Conservation (phyloP, 2,888 invertebrate genomes). For the Boloria selene region DNA sequence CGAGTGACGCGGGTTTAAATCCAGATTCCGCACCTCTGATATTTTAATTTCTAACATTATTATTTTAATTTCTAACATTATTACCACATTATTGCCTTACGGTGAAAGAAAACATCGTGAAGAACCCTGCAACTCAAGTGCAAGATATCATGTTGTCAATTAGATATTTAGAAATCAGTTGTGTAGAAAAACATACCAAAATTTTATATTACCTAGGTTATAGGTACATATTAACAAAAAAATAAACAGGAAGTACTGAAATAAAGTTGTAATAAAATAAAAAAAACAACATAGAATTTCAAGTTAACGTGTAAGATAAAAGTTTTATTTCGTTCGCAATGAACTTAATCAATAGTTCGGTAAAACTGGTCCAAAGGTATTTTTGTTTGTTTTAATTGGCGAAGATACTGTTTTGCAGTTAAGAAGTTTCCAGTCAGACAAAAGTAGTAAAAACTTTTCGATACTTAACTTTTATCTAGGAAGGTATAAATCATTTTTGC, state of each 20-base stretch:
- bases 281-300: background rate
- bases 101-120: too few relatives aligned
- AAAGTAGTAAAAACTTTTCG: slow-evolving; percentile 3
- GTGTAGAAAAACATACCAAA: too few relatives aligned
- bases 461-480: background rate
- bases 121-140: too few relatives aligned
- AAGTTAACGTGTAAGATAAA: slow-evolving; percentile 1
- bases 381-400: slow-evolving; percentile 8
- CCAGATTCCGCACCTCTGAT: too few relatives aligned
- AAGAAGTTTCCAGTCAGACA: slow-evolving; percentile 5
- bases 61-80: too few relatives aligned
- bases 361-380: slow-evolving; percentile 2
- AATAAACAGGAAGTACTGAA: background rate
- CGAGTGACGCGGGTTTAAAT: too few relatives aligned
- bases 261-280: background rate
- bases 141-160: too few relatives aligned
- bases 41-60: too few relatives aligned
- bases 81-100: too few relatives aligned
- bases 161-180: too few relatives aligned
- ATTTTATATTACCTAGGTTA: too few relatives aligned
- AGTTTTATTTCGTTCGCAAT: slow-evolving; percentile 1
- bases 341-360: slow-evolving; percentile 14
- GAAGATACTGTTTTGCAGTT: slow-evolving; percentile 12
- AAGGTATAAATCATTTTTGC: background rate
- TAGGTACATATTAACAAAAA: too few relatives aligned